Base-by-base conservation (phyloP, 2,113 vertebrate species). In the Mixornis gularis region DNA sequence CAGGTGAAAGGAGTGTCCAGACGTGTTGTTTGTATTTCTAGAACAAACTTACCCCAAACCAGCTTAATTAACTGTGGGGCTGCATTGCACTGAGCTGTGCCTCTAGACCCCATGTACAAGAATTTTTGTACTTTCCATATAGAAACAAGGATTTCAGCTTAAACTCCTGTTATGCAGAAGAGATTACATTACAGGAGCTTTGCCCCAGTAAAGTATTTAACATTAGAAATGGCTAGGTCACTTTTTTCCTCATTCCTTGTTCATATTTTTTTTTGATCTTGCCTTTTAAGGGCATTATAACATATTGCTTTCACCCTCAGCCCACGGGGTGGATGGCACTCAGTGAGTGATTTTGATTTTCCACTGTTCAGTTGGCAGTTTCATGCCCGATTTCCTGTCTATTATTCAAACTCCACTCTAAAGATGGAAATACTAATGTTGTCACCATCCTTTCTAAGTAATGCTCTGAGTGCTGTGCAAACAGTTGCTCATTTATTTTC, bases 361-460 rank as follows among this genome's bases (percentile, higher is more conserved):
- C 91, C 89, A 72, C 79, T 80, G 76, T 53, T 89, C 78, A 63
- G 10, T 66, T 81, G 81, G 84, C 71, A 89, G 66, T 62, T 89
- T 84, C 43, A 85, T 87, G 73, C 70, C 81, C 2, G 1, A 91
- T 92, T 96, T 95, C 95, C 87, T 95, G 81, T 22, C 74, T 79
- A 26, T 59, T 95, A 82, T 91, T 94, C 89, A 87, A 91, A 89
- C 53, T 44, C 30, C 0, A 0, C 70, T 93, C 70, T 79, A 51
- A 91, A 89, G 81, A 65, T 92, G 87, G 87, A 95, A 94, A 91
- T 73, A 41, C 64, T 85, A 65, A 85, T 59, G 87, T 29, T 68
- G 86, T 93, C 74, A 73, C 36, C 27, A 2, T 69, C 86, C 88
- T 89, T 93, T 82, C 81, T 77, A 65, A 94, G 66, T 69, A 72